Percentiles rank a stretch among this genome's conserved stretches.
phyloP scores from a whole-genome alignment of 2,113 vertebrate genomes.

The Gavia stellata region DNA sequence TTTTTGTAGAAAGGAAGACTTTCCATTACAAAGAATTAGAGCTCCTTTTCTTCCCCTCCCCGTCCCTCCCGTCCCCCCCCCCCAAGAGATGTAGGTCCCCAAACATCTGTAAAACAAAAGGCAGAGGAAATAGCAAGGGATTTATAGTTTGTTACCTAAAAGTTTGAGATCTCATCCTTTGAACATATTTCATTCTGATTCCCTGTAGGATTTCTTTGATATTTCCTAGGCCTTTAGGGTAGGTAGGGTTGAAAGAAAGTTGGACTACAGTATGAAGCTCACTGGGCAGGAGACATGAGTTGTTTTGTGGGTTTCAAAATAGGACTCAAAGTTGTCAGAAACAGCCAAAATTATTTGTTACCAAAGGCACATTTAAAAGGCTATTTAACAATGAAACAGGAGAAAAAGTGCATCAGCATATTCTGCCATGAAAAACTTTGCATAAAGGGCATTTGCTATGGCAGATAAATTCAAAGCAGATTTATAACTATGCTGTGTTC shows the following conservation, averaged over 20 bases:
- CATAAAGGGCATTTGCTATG: not conserved
- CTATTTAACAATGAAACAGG: not conserved
- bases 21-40: not conserved
- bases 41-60: accelerated
- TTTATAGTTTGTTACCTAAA: not conserved
- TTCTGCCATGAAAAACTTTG: not conserved
- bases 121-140: not conserved
- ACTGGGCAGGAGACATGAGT: not conserved
- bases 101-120: constrained; percentile 9
- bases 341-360: not conserved
- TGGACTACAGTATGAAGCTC: not conserved
- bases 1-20: not conserved
- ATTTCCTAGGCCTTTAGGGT: constrained; percentile 6
- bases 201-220: not conserved
- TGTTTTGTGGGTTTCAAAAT: not conserved
- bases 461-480: not conserved
- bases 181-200: not conserved
- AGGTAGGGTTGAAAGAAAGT: not conserved
- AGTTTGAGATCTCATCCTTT: not conserved
- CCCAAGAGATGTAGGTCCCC: not conserved
- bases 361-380: not conserved
- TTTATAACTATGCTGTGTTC: not conserved
- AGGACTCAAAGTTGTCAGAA: not conserved
- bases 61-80: accelerated
- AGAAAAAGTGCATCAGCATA: not conserved